A percentile compares a stretch with the other conserved stretches of the same genome.
These are phyloP conservation scores for Macaria notata DNA, from an alignment of 2,888 invertebrate genomes.

Conservation along the genomic window DNA sequence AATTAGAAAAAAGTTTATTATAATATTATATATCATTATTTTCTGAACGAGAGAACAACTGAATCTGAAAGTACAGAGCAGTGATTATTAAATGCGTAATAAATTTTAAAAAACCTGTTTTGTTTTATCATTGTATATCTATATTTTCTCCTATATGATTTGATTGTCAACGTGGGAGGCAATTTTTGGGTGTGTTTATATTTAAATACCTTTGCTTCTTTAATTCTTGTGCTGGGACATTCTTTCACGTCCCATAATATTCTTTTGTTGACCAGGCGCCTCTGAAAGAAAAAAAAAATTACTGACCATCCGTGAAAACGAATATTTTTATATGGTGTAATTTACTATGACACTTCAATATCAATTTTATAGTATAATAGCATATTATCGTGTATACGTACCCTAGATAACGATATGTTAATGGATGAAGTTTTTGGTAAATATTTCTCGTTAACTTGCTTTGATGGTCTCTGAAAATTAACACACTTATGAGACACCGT, in stretches of 20 bases:
- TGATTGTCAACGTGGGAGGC: too few species aligned
- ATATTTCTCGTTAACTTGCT: constrained; percentile 26
- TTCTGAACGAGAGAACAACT: too few species aligned
- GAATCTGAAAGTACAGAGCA: too few species aligned
- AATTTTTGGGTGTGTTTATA: too few species aligned
- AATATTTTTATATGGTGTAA: too few species aligned
- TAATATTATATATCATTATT: too few species aligned
- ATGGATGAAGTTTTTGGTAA: constrained; percentile 49
- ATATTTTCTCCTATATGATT: too few species aligned
- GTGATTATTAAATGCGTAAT: too few species aligned
- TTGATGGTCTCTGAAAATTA: constrained; percentile 50
- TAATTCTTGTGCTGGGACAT: constrained; percentile 8
- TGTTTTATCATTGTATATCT: too few species aligned
- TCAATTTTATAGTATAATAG: not conserved
- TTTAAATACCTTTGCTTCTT: too few species aligned
- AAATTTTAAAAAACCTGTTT: too few species aligned
- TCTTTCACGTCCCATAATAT: constrained; percentile 5
- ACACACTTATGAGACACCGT: not conserved
- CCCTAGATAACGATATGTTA: constrained; percentile 56
- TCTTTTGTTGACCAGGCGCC: constrained; percentile 36
- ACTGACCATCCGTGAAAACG: not conserved
- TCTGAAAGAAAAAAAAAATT: constrained; percentile 36
- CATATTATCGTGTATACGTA: constrained; percentile 22
- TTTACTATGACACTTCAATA: not conserved
- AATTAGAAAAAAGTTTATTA: too few species aligned